Evolutionary conservation across 1,140 invertebrate species (phyloP), one percentile per base, ranked within the genome.

Genomic region (Hyles euphorbiae): DNA sequence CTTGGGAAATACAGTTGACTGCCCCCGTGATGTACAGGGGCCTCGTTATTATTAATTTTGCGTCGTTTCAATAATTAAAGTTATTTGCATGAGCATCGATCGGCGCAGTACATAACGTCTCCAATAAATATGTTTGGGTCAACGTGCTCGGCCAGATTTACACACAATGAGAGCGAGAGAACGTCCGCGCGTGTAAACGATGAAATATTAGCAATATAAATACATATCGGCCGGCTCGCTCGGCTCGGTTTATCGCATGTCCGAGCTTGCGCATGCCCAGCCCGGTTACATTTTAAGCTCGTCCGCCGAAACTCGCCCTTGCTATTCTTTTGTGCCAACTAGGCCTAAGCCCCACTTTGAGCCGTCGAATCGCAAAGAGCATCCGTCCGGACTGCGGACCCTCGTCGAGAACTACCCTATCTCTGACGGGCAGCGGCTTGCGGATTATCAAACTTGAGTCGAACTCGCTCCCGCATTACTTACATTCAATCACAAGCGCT

Each of bases 371-470:
- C 47, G 65, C 65, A 68, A 75, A 68, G 53, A 53, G 63, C 58
- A 52, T 50, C 62, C 63, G 63, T 55, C 49, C 60, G 60, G 57
- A 58, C 36, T 53, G 47, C 58, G 57, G 56, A 70, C 78, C 78
- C 70, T 76, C 60, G 65, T 73, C 66, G 63, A 53, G 59, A 65
- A 60, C 60, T 50, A 57, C 67, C 63, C 71, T 80, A 80, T 78
- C 75, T 72, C 67, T 69, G 71, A 71, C 70, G 63, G 67, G 64
- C 67, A 70, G 66, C 67, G 68, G 73, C 63, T 68, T 60, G 55
- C 58, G 75, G 75, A 78, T 80, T 78, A 78, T 78, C 68, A 78
- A 80, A 80, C 70, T 76, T 65, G 65, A 73, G 72, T 72, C 68
- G 56, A 61, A 57, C 62, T 64, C 61, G 50, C 60, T 40, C 53